Conservation (phyloP, 1,140 invertebrate species). For the Zaprionus davidi region DNA sequence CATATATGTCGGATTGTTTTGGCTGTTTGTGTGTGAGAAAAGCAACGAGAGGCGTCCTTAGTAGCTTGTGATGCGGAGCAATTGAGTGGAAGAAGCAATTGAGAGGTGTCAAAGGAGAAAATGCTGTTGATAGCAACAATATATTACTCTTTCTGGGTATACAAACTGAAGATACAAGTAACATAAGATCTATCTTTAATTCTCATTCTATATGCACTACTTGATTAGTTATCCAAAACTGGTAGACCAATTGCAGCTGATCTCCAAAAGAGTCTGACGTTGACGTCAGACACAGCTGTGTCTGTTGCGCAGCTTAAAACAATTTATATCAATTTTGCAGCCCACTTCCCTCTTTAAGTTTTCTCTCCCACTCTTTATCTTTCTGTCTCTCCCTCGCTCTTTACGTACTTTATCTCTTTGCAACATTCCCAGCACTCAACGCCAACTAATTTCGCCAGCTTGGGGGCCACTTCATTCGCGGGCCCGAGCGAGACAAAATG, state of each 20-base stretch:
- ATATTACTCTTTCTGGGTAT: no score
- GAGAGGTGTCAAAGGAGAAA: not conserved
- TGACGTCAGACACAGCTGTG: constrained; percentile 53
- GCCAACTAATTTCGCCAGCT: constrained; percentile 74
- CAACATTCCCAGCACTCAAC: constrained; percentile 70
- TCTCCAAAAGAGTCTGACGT: constrained; percentile 58
- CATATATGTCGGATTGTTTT: constrained; percentile 75
- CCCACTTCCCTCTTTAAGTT: constrained; percentile 14
- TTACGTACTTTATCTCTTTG: constrained; percentile 25
- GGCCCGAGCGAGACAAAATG: constrained; percentile 62
- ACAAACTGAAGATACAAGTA: no score
- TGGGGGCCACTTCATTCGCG: constrained; percentile 63
- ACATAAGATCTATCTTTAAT: no score
- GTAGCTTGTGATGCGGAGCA: not conserved
- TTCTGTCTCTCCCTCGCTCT: constrained; percentile 6
- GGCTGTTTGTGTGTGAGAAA: constrained; percentile 46
- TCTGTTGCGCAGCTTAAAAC: constrained; percentile 58
- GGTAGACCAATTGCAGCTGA: not conserved
- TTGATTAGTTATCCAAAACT: not conserved
- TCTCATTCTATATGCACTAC: no score
- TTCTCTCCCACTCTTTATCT: not conserved
- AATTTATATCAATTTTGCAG: constrained; percentile 75
- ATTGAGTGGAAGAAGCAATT: not conserved
- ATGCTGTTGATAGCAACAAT: no score
- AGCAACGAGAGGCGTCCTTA: not conserved